These are phyloP conservation scores for Oligia strigilis DNA, from an alignment of 2,888 invertebrate genomes.

Conservation along the genomic window DNA sequence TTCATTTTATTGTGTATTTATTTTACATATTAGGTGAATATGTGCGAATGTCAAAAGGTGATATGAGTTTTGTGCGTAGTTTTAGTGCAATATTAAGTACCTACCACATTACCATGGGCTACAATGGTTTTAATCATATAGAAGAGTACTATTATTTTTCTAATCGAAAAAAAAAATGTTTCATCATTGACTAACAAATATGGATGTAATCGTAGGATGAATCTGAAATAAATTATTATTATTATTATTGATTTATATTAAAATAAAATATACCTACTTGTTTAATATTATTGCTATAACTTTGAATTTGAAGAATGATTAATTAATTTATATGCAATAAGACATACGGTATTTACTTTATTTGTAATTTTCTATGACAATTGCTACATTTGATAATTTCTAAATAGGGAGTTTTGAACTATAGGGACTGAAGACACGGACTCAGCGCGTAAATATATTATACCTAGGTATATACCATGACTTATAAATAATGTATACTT, in stretches of 20 bases:
- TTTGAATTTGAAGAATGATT: neutral
- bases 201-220: too few relatives aligned
- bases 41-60: conserved; percentile 7
- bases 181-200: too few relatives aligned
- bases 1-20: neutral
- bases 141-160: neutral
- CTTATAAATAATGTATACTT: conserved; percentile 31
- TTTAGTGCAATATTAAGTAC: conserved; percentile 21
- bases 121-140: neutral
- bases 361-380: neutral
- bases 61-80: conserved; percentile 33
- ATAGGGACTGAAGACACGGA: conserved; percentile 1
- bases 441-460: conserved; percentile 5
- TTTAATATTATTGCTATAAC: conserved; percentile 1
- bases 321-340: neutral
- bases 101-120: conserved; percentile 3
- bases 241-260: too few relatives aligned
- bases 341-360: conserved; percentile 1
- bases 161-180: too few relatives aligned
- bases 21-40: neutral
- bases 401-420: neutral
- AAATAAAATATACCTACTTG: conserved; percentile 3
- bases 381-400: conserved; percentile 1
- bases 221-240: too few relatives aligned
- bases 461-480: conserved; percentile 16